Conservation (phyloP, 2,113 vertebrate genomes). For the Sphaerodactylus townsendi region DNA sequence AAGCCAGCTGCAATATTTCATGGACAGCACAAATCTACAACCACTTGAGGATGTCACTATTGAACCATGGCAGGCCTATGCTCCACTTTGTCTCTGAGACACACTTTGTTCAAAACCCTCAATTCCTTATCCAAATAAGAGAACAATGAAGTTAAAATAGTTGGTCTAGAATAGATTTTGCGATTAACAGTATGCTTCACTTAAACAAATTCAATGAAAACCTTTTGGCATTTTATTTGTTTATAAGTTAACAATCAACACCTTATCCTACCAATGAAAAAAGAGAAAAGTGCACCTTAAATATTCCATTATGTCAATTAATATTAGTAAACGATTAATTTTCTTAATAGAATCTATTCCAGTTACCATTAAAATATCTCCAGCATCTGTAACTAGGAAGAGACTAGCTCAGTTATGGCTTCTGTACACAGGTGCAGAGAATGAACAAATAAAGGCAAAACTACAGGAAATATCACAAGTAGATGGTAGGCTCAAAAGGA, state of each 20-base stretch:
- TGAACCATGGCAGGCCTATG: not conserved
- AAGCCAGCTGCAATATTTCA: slow-evolving; percentile 74
- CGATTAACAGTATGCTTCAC: not conserved
- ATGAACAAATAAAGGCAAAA: not conserved
- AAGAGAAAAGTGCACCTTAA: not conserved
- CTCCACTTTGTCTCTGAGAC: not conserved
- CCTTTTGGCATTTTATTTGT: not conserved
- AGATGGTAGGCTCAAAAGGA: not conserved
- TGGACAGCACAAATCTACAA: not conserved
- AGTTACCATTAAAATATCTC: not conserved
- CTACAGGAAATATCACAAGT: not conserved
- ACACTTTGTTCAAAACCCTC: not conserved
- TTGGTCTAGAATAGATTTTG: not conserved
- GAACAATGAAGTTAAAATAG: not conserved
- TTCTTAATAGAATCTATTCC: not conserved
- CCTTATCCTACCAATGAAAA: not conserved
- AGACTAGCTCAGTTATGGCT: not conserved
- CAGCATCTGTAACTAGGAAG: not conserved
- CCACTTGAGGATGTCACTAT: no score
- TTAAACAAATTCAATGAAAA: not conserved
- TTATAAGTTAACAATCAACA: not conserved
- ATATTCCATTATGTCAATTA: not conserved
- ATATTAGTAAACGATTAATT: not conserved
- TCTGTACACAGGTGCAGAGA: not conserved
- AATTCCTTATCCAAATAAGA: not conserved